Evolutionary conservation across 1,140 invertebrate species (phyloP).

Genomic region (Camponotus floridanus): DNA sequence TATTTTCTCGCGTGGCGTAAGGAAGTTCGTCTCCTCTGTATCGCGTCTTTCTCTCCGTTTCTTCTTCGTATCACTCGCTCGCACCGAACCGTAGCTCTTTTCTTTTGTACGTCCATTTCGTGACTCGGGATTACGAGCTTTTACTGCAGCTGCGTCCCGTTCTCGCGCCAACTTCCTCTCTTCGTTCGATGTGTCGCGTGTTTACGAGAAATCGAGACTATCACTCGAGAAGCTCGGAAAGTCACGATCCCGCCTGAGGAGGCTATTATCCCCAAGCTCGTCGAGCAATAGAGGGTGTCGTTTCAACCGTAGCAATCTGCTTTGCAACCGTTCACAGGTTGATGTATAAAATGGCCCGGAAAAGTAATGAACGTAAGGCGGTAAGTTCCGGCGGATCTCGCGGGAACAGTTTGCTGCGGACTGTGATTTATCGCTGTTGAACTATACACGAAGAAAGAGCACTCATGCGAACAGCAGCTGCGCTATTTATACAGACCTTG

Average conservation of each 20-base stretch:
- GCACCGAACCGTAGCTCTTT: neutral
- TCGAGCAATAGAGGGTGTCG: neutral
- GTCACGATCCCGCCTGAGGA: neutral
- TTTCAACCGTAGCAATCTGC: slow-evolving; percentile 35
- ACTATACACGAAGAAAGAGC: slow-evolving; percentile 48
- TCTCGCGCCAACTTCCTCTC: slow-evolving; percentile 1
- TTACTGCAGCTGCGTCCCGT: slow-evolving; percentile 25
- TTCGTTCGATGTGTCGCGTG: slow-evolving; percentile 4
- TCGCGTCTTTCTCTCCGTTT: neutral
- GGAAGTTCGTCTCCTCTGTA: slow-evolving; percentile 43
- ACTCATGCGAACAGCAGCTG: slow-evolving; percentile 25
- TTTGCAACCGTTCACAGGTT: slow-evolving; percentile 35
- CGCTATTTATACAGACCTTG: slow-evolving; percentile 36
- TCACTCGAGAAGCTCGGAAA: neutral
- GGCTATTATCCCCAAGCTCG: neutral
- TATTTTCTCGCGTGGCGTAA: slow-evolving; percentile 61
- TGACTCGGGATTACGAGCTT: slow-evolving; percentile 50
- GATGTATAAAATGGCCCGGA: slow-evolving; percentile 51
- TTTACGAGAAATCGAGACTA: slow-evolving; percentile 58
- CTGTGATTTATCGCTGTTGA: slow-evolving; percentile 64
- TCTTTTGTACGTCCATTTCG: slow-evolving; percentile 40
- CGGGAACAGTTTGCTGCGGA: slow-evolving; percentile 38
- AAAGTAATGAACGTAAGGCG: slow-evolving; percentile 64
- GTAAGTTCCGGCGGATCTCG: slow-evolving; percentile 50
- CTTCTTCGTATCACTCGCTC: neutral